Conservation (phyloP, 1,140 invertebrate species). For the Agrilus planipennis region DNA sequence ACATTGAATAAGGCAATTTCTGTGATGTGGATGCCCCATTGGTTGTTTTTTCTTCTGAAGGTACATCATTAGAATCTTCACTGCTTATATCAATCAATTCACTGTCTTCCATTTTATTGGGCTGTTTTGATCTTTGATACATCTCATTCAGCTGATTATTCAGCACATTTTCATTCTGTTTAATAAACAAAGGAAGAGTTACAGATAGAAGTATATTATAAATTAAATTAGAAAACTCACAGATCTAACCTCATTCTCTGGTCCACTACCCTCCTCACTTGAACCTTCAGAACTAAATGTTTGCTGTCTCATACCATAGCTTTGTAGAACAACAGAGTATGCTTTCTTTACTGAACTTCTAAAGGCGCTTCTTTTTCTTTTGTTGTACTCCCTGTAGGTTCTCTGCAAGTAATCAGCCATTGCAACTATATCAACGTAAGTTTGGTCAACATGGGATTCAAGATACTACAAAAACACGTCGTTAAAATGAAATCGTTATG, state of each 20-base stretch:
- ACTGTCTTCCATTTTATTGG: constrained; percentile 21
- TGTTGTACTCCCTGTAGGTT: constrained; percentile 45
- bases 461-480: constrained; percentile 35
- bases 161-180: constrained; percentile 9
- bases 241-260: constrained; percentile 13
- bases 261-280: constrained; percentile 36
- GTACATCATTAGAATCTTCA: constrained; percentile 24
- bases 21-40: constrained; percentile 19
- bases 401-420: constrained; percentile 46
- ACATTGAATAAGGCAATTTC: not conserved
- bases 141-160: constrained; percentile 25
- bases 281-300: constrained; percentile 28
- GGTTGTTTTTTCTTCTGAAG: constrained; percentile 8
- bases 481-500: not conserved
- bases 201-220: not conserved
- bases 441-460: constrained; percentile 39
- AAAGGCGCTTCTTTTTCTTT: constrained; percentile 43
- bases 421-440: constrained; percentile 43
- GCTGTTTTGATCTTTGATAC: constrained; percentile 16
- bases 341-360: constrained; percentile 39
- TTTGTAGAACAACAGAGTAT: constrained; percentile 38
- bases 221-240: constrained; percentile 11
- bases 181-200: not conserved
- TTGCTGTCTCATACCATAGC: constrained; percentile 26
- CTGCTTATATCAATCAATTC: constrained; percentile 33